Percentiles rank a stretch among this genome's conserved stretches.
These are phyloP conservation scores for Batillaria attramentaria DNA, from an alignment of 1,140 invertebrate species.

Conservation along the genomic window DNA sequence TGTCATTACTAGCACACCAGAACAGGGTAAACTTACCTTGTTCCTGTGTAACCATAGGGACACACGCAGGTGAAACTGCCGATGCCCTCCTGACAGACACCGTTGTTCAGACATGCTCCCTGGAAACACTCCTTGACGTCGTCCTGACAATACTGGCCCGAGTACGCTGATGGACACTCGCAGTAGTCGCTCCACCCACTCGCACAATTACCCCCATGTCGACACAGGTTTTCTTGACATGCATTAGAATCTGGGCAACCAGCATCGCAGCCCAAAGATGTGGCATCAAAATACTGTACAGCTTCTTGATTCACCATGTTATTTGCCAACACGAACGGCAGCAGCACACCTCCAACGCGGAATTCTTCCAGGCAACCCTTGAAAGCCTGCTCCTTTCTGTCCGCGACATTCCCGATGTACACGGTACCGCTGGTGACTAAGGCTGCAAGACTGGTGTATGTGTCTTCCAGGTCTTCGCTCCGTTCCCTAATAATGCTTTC, in stretches of 20 bases:
- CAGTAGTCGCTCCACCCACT: constrained; percentile 69
- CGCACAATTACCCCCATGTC: constrained; percentile 70
- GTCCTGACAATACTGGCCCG: constrained; percentile 88
- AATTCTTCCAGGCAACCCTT: constrained; percentile 92
- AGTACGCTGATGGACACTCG: constrained; percentile 80
- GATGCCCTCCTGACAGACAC: constrained; percentile 91
- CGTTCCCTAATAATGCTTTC: constrained; percentile 16
- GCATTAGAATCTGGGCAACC: not conserved
- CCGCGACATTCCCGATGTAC: constrained; percentile 3
- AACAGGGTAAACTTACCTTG: constrained; percentile 62
- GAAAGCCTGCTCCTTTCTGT: constrained; percentile 40
- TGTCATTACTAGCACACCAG: no score
- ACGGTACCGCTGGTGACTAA: not conserved
- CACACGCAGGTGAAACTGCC: constrained; percentile 95
- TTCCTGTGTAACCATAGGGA: constrained; percentile 89
- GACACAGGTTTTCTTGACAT: constrained; percentile 63
- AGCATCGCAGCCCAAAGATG: constrained; percentile 38
- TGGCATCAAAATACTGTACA: constrained; percentile 53
- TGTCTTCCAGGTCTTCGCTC: not conserved
- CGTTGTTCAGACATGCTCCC: constrained; percentile 78
- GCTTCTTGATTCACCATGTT: constrained; percentile 66
- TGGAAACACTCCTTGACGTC: constrained; percentile 84
- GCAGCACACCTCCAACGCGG: constrained; percentile 84
- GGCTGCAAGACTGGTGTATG: not conserved
- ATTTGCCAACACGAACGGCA: constrained; percentile 86